Evolutionary conservation across 2,113 vertebrate species (phyloP), one percentile per base, ranked within the genome.

Genomic region (Chaetorhynchus papuensis): DNA sequence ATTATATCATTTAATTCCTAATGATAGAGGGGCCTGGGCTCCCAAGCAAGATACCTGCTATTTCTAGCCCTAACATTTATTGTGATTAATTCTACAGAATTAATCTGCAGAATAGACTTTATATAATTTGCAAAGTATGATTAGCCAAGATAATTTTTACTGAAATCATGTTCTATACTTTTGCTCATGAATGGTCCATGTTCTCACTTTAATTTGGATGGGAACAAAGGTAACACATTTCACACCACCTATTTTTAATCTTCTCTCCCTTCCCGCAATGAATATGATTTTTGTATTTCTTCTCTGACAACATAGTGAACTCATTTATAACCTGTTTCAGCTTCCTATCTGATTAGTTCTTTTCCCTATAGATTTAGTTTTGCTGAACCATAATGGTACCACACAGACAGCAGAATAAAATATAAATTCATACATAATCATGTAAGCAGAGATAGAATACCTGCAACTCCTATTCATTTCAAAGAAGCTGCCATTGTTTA

Each of bases 321-420:
- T 89, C 88, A 94, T 96, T 92, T 93, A 94, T 90, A 87, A 44
- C 92, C 85, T 74, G 54, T 83, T 94, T 95, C 83, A 87, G 76
- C 84, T 93, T 95, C 83, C 72, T 90, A 92, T 90, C 90, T 94
- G 93, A 90, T 96, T 96, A 95, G 85, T 86, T 96, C 59, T 95
- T 92, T 75, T 90, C 90, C 94, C 85, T 37, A 57, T 12, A 92
- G 90, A 91, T 93, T 94, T 92, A 86, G 60, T 64, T 93, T 87
- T 92, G 85, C 93, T 92, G 90, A 97, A 78, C 68, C 64, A 77
- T 79, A 89, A 92, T 68, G 31, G 68, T 64, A 88, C 68, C 76
- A 85, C 72, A 87, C 57, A 96, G 92, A 75, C 75, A 93, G 88
- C 75, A 78, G 80, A 90, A 94, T 77, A 83, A 94, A 96, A 87